Percentiles rank a stretch among this genome's conserved stretches.
phyloP scores from a whole-genome alignment of 1,140 invertebrate species.

The Gryllus bimaculatus region DNA sequence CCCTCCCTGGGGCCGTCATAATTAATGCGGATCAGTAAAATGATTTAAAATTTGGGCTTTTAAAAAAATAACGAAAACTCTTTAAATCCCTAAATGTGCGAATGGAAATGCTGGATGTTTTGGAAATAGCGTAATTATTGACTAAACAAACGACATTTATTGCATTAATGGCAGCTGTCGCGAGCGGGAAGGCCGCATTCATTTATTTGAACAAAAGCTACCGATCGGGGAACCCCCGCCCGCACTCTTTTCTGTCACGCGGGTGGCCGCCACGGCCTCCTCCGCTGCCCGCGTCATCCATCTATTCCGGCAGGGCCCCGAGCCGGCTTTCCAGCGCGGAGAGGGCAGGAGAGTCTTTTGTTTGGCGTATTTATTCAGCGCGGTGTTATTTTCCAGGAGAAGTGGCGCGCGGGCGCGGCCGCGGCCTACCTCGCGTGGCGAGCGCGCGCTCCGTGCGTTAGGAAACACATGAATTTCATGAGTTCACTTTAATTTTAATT shows the following conservation, averaged over 20 bases:
- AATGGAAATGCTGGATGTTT: background rate
- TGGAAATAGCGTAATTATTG: background rate
- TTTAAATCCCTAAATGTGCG: background rate
- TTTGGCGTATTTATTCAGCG: background rate
- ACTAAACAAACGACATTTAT: background rate
- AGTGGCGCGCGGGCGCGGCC: background rate
- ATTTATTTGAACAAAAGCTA: background rate
- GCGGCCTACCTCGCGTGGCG: background rate
- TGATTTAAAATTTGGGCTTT: no score
- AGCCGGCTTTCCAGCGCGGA: no score
- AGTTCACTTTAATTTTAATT: background rate
- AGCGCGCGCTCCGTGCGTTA: background rate
- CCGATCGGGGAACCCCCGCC: background rate
- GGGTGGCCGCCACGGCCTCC: background rate
- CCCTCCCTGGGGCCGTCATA: no score
- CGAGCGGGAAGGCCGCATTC: background rate
- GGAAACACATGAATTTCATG: background rate
- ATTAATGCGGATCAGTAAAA: no score
- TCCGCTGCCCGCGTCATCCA: background rate
- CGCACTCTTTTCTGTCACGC: background rate
- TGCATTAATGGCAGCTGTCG: background rate
- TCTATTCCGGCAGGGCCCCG: background rate
- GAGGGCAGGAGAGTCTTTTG: background rate
- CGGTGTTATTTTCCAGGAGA: background rate
- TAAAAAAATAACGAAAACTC: no score